Evolutionary conservation across 2,888 invertebrate genomes (phyloP), one percentile per base, ranked within the genome.

Genomic region (Phymatocera aterrima): DNA sequence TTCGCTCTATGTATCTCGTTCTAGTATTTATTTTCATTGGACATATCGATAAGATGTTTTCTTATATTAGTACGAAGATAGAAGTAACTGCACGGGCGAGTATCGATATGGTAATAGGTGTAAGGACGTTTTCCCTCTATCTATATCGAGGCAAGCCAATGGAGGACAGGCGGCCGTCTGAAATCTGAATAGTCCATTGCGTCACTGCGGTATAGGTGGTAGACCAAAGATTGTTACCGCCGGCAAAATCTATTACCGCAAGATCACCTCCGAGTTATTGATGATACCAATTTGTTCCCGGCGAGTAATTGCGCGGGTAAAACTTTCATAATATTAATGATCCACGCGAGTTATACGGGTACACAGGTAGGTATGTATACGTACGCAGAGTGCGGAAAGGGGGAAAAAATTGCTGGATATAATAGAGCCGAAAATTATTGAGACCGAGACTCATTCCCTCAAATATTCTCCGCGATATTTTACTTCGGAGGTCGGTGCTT

Each of bases 251-350:
- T 57, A 57, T 57, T 57, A 57, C 57, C 57, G 28, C 57, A 57
- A 57, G 57, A 57, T 57, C 57, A 57, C 57, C 57, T 57, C 57
- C 40, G 57, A 57, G 57, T 57, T 57, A 57, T 57, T 57, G 57
- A 57, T 57, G 57, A 57, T 57, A 57, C 57, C 57, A 57, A 57
- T 57, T 57, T 57, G 57, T 57, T 57, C 57, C 18, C 57, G 28
- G 57, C 12, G 24, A 28, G 28, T 57, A 57, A 57, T 57, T 57
- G 57, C 57, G 57, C n/a, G 57, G 4, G 40, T 28, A 57, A 57
- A 57, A 57, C 24, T 57, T 57, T 57, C 57, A 15, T 57, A 57
- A 57, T 57, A 57, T 57, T 57, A 28, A 57, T 57, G 28, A 57
- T 57, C 28, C 12, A 12, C 28, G 24, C 28, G 15, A 10, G 21